Evolutionary conservation across 2,888 invertebrate genomes (phyloP).

Genomic region (Caenorhabditis sinica): DNA sequence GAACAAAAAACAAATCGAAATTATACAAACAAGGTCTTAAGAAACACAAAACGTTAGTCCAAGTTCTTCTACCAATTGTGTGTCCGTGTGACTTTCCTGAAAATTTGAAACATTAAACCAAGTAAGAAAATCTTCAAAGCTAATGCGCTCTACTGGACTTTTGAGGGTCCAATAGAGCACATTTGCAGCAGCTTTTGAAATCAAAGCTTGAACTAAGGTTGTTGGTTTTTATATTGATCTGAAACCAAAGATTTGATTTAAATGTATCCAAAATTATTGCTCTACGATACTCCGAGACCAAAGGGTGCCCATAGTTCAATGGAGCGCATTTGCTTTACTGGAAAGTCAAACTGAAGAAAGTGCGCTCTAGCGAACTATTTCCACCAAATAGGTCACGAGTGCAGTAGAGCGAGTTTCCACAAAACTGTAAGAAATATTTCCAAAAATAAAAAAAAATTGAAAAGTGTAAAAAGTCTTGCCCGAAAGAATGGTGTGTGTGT

Average conservation of each 20-base stretch:
- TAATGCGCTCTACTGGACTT: not conserved
- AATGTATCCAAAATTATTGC: too few species aligned
- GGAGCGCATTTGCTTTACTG: conserved; percentile 31
- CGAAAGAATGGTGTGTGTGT: not conserved
- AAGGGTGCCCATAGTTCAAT: too few species aligned
- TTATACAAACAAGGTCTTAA: conserved; percentile 4
- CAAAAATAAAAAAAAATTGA: not conserved
- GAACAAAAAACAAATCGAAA: conserved; percentile 14
- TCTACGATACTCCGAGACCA: too few species aligned
- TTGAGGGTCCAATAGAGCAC: conserved; percentile 8
- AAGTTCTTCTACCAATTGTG: conserved; percentile 52
- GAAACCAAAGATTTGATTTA: not conserved
- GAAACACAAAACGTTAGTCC: not conserved
- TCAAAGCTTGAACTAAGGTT: conserved; percentile 32
- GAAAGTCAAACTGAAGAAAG: conserved; percentile 7
- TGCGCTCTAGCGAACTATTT: not conserved
- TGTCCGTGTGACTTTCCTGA: conserved; percentile 64
- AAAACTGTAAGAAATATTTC: not conserved
- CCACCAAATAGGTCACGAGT: too few species aligned
- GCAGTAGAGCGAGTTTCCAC: not conserved
- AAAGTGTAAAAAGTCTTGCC: conserved; percentile 54
- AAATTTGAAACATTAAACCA: conserved; percentile 10
- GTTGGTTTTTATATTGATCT: conserved; percentile 1
- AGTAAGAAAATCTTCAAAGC: not conserved
- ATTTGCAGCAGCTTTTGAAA: conserved; percentile 9